Evolutionary conservation across 2,113 vertebrate species (phyloP), one percentile per base, ranked within the genome.

Genomic region (Tricholaema leucomelas): DNA sequence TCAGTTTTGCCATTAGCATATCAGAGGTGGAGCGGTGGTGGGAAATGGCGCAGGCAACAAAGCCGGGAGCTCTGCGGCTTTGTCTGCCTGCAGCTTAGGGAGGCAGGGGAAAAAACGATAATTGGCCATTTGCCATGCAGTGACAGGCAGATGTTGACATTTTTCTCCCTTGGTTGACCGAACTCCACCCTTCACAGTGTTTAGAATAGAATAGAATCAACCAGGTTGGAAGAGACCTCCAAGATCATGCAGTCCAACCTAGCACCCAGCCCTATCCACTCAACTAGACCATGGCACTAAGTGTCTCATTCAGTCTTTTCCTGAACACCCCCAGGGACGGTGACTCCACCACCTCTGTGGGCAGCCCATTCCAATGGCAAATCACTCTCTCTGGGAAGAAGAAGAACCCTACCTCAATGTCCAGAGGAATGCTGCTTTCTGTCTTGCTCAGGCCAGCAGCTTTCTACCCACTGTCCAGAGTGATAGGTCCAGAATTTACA

Each of bases 21-120:
- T 97, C 97, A 97, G 97, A 98, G 95, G 92, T 95, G 93, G 91
- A 86, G 42, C 71, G 2, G 48, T 92, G 98, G 98, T 98, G 98
- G 98, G 98, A 98, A 98, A 97, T 97, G 94, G 95, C 36, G 35
- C 78, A 35, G 91, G 70, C 73, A 65, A 97, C 94, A 98, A 98
- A 98, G 96, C 86, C 80, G 23, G 24, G 31, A 59, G 83, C 79
- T 91, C 11, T 2, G 72, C 17, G 70, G 90, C 94, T 97, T 98
- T 98, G 97, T 98, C 70, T 96, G 93, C 88, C 94, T 93, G 95
- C 93, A 87, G 95, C 96, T 97, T 97, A 97, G 93, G 97, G 96
- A 98, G 94, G 94, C 96, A 90, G 93, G 16, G 18, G 83, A 97
- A 91, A 97, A 54, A 56, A 55, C 71, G 87, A 96, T 97, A 97